Base-by-base conservation (phyloP, 2,113 vertebrate species). In the Epinephelus lanceolatus region DNA sequence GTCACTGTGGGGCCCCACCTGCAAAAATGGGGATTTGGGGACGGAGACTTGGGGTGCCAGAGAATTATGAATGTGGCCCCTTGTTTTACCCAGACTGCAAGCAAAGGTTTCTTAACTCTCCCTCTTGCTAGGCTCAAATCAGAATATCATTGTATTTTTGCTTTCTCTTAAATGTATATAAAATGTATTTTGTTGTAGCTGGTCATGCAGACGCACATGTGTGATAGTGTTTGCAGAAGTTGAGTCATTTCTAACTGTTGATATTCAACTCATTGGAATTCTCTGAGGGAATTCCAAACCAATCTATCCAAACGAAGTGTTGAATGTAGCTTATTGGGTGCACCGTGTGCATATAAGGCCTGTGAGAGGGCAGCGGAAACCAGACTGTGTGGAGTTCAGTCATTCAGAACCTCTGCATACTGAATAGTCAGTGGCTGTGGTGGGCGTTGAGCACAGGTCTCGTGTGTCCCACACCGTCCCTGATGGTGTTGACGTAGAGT, bases 1-100 rank as follows among this genome's bases (percentile, higher is more conserved):
- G 90, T 94, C 89, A 89, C 57, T 33, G 18, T 78, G 88, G 82
- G 74, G 73, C 84, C 87, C 91, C 87, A 84, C 85, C 89, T 92
- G 84, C 83, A 49, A 76, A 49, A 86, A 76, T 9, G 5, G 27
- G 30, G 55, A 75, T 85, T 85, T 84, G 52, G 73, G 33, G 71
- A 66, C 19, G 5, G 45, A 69, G 62, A 70, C 71, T 83, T 75
- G 67, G 73, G 81, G 72, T 74, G 73, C 76, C 60, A 71, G 73
- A 67, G 30, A 87, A 80, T 84, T 84, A 70, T 89, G 84, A 86
- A 85, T 88, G 85, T 88, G 79, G 75, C 75, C 71, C 65, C 87
- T 89, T 90, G 88, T 91, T 80, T 85, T n/a, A 84, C 53, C 13
- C 71, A 57, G 45, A 76, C 57, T 79, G 71, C 63, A 78, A 65